phyloP scores from a whole-genome alignment of 2,797 vertebrate genomes.

The Hippopotamyrus pictus region DNA sequence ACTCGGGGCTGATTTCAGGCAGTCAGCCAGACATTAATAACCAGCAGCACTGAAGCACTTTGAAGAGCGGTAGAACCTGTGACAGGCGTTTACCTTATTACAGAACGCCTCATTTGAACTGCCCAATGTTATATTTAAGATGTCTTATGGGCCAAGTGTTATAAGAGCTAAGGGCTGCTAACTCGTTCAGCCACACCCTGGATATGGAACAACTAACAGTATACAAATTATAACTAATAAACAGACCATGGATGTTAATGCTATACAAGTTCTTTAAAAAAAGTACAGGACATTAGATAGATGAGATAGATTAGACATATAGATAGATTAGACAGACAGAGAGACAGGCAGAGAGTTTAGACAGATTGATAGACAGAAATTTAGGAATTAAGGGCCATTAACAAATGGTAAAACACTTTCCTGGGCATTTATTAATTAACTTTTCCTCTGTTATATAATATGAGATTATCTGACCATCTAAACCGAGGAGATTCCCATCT shows the following conservation, averaged over 20 bases:
- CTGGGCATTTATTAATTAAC: background rate
- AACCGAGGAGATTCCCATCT: background rate
- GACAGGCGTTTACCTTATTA: background rate
- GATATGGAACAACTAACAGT: background rate
- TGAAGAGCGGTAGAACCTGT: background rate
- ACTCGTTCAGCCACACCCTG: background rate
- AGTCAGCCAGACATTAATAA: background rate
- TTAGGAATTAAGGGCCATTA: background rate
- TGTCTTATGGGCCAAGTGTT: background rate
- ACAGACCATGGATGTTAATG: background rate
- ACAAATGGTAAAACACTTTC: background rate
- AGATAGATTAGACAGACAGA: background rate
- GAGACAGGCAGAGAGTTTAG: background rate
- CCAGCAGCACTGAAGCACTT: background rate
- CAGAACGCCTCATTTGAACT: background rate
- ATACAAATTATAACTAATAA: background rate
- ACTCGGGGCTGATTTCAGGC: background rate
- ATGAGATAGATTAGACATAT: background rate
- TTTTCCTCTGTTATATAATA: background rate
- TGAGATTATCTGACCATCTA: background rate
- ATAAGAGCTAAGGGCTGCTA: background rate
- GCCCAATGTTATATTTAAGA: background rate
- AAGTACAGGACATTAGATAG: background rate
- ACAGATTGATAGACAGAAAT: background rate
- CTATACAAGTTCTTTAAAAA: background rate